Conservation (phyloP, 2,113 vertebrate species). For the Pseudorasbora parva region DNA sequence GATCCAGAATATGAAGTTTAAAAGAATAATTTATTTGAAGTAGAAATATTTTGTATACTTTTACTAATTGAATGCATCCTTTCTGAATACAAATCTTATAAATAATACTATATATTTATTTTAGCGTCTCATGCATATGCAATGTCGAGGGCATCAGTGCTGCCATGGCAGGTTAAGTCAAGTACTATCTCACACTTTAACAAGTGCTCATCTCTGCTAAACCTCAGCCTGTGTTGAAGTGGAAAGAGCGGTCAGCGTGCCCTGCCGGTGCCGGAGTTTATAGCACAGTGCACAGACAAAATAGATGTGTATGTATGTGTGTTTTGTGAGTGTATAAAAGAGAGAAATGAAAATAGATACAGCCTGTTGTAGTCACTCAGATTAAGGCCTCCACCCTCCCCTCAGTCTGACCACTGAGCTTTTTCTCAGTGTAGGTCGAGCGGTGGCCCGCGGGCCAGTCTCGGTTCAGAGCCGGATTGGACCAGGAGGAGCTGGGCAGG, state of each 20-base stretch:
- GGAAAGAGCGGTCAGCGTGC: slow-evolving; percentile 59
- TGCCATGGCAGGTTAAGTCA: slow-evolving; percentile 60
- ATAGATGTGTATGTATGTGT: slow-evolving; percentile 57
- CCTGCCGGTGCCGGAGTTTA: slow-evolving; percentile 67
- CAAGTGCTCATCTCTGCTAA: slow-evolving; percentile 62
- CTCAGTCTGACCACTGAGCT: slow-evolving; percentile 68
- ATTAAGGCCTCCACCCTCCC: slow-evolving; percentile 60
- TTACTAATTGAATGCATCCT: not conserved
- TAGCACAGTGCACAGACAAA: slow-evolving; percentile 77
- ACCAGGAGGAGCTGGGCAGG: slow-evolving; percentile 42
- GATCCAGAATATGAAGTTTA: not conserved
- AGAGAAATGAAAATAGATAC: slow-evolving; percentile 57
- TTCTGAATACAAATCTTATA: slow-evolving; percentile 6
- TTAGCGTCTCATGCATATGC: slow-evolving; percentile 45
- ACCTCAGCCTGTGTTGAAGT: slow-evolving; percentile 57
- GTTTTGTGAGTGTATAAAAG: slow-evolving; percentile 41
- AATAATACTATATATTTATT: slow-evolving; percentile 31
- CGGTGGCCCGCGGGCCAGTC: slow-evolving; percentile 53
- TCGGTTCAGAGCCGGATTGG: slow-evolving; percentile 65
- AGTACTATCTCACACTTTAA: slow-evolving; percentile 57
- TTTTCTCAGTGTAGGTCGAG: slow-evolving; percentile 66
- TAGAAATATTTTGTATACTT: not conserved
- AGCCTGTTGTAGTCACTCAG: slow-evolving; percentile 62
- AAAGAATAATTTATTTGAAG: no score
- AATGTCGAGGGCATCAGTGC: slow-evolving; percentile 56